Conservation (phyloP, 2,888 invertebrate species). For the Brenthis hecate region DNA sequence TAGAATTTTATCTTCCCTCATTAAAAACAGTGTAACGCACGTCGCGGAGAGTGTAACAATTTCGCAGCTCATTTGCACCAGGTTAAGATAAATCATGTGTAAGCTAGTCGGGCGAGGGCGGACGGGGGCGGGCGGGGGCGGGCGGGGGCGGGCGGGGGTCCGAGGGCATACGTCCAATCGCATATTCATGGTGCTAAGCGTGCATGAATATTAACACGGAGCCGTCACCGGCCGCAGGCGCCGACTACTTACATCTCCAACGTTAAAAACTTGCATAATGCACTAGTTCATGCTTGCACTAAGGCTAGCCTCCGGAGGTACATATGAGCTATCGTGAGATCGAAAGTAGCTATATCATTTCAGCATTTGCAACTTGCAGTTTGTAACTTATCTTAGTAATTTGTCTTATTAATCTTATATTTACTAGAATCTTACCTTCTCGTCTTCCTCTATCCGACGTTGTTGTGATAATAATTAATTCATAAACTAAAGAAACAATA, state of each 20-base stretch:
- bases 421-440: too few relatives aligned
- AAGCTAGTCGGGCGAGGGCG: neutral
- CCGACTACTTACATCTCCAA: neutral
- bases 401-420: too few relatives aligned
- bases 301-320: neutral
- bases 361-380: too few relatives aligned
- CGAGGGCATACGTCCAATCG: neutral
- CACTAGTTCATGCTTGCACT: neutral
- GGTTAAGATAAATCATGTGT: neutral
- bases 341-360: too few relatives aligned
- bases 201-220: neutral
- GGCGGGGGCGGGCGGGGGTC: too few relatives aligned
- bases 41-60: neutral
- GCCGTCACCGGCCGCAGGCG: neutral
- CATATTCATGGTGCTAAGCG: slow-evolving; percentile 12
- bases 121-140: too few relatives aligned
- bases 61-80: neutral
- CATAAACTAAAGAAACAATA: too few relatives aligned
- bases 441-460: too few relatives aligned
- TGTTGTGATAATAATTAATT: too few relatives aligned
- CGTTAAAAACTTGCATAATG: neutral
- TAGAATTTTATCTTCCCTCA: neutral
- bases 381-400: too few relatives aligned
- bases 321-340: too few relatives aligned
- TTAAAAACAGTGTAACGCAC: too few relatives aligned